A percentile compares a stretch with the other conserved stretches of the same genome.
Conservation (phyloP, 2,797 vertebrate genomes). For the Tolypeutes matacus region DNA sequence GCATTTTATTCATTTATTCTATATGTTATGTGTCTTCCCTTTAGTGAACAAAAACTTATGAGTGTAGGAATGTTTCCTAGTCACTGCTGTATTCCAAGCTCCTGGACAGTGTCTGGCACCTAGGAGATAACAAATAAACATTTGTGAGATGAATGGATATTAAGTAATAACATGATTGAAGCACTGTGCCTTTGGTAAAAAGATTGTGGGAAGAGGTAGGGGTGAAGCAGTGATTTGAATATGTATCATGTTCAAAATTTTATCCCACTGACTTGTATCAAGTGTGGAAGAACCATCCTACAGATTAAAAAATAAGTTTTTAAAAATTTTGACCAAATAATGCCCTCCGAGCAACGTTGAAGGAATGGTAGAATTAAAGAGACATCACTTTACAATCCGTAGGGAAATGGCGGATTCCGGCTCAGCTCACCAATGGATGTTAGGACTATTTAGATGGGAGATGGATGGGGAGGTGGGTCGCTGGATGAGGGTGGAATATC, state of each 20-base stretch:
- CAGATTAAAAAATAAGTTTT: background rate
- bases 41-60: background rate
- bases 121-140: background rate
- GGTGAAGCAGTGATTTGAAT: background rate
- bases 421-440: background rate
- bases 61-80: background rate
- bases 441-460: background rate
- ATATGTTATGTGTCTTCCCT: background rate
- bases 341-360: background rate
- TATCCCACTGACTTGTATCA: background rate
- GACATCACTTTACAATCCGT: background rate
- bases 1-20: background rate
- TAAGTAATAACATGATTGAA: background rate
- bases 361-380: slow-evolving; percentile 6
- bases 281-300: background rate
- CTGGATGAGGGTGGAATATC: background rate
- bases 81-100: background rate
- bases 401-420: background rate
- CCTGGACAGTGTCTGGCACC: background rate
- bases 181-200: background rate
- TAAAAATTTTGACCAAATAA: background rate
- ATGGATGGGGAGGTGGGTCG: background rate
- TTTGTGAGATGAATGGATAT: background rate
- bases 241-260: background rate
- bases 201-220: background rate